Evolutionary conservation across 2,113 vertebrate species (phyloP), one percentile per base, ranked within the genome.

Genomic region (Pagrus major): DNA sequence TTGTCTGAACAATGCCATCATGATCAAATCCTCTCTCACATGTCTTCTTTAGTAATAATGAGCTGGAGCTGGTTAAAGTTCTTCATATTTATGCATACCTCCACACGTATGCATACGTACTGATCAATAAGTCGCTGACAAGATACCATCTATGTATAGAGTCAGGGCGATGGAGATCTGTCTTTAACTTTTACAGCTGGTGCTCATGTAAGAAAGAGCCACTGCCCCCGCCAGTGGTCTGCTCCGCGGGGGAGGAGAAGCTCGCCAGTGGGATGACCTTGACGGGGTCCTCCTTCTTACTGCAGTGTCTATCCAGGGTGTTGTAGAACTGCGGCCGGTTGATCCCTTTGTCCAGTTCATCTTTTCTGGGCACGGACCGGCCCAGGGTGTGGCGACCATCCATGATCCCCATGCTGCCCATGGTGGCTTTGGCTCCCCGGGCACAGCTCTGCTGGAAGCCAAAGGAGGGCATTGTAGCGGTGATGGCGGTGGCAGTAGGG

Each of bases 191-290:
- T 94, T 94, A 98, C 91, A 98, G 92, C 92, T 97, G 96, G 94
- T 98, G 95, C 94, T 98, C 97, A 9, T 96, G 96, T 64, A 97
- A 73, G 85, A 97, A 96, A 0, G 95, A 76, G 20, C 92, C 23
- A 72, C 89, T 91, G 21, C 82, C 79, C 15, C 89, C 93, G 3
- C 94, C 86, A 15, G 88, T 83, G 0, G 91, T 87, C 88, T 95
- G 93, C 78, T 96, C 95, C 78, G 91, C 78, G 0, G 92, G 89
- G 25, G 94, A 89, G 7, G 95, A 93, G 72, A 99, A 98, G 87
- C 95, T 98, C 47, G 96, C 96, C 93, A 98, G 93, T 14, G 96
- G 95, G 80, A 99, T 99, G 78, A 97, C 95, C 94, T 98, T 98
- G 88, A 96, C 92, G 0, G 96, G 93, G 41, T 98, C 96, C 81